These are phyloP conservation scores for Tragelaphus scriptus DNA, from an alignment of 2,113 vertebrate species.

Conservation along the genomic window DNA sequence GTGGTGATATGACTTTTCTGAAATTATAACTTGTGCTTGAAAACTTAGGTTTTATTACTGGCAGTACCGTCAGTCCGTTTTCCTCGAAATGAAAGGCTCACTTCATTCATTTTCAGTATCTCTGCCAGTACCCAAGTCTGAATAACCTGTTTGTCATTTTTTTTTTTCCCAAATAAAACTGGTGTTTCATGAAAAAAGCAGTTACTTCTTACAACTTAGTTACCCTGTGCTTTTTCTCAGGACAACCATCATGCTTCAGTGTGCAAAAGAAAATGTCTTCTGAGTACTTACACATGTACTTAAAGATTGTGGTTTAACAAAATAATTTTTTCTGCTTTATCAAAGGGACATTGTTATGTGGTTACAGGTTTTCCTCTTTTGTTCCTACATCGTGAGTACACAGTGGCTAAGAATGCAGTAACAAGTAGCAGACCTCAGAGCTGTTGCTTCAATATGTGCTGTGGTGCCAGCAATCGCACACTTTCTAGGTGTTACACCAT, in stretches of 20 bases:
- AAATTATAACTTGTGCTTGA: not conserved
- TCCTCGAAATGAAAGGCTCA: not conserved
- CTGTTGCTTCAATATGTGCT: not conserved
- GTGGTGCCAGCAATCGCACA: not conserved
- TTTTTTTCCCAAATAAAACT: not conserved
- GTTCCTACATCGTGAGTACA: not conserved
- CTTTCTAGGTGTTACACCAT: not conserved
- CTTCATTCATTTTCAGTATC: slow-evolving; percentile 8
- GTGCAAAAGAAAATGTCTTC: not conserved
- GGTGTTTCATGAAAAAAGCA: not conserved
- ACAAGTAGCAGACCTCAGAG: not conserved
- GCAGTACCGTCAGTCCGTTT: not conserved
- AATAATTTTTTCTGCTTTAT: not conserved
- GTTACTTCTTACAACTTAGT: not conserved
- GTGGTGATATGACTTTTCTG: not conserved
- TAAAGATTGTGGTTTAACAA: not conserved
- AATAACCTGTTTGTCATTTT: not conserved
- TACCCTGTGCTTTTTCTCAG: not conserved
- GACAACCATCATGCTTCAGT: not conserved
- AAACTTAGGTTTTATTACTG: slow-evolving; percentile 19
- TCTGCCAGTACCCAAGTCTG: not conserved
- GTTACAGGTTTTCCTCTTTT: not conserved
- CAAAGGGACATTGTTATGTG: not conserved
- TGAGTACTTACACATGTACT: not conserved
- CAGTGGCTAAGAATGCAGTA: not conserved